Evolutionary conservation across 2,113 vertebrate species (phyloP), one percentile per base, ranked within the genome.

Genomic region (Genyomyrus donnyi): DNA sequence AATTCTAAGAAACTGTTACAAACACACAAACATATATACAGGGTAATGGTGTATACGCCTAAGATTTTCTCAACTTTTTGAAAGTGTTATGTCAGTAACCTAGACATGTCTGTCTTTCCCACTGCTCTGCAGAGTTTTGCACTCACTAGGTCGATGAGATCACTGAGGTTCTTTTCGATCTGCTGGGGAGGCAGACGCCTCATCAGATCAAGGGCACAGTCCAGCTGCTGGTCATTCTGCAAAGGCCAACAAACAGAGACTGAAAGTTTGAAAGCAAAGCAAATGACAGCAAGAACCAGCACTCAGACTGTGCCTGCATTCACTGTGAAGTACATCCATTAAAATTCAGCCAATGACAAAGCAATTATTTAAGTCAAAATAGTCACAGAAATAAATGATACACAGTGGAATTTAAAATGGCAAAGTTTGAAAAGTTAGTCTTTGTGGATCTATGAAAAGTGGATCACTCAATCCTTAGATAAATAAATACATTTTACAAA

Each of bases 161-260:
- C 98, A 10, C 98, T 99, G 95, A 99, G 98, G 96, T 99, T 99
- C 92, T 99, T 99, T 96, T 99, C 98, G 5, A 99, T 99, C 94
- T 99, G 98, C 95, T 99, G 98, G 0, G 98, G 98, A 95, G 98
- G 98, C 96, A 99, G 96, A 92, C 98, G 98, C 97, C 98, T 98
- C 98, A 99, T 99, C 94, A 99, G 96, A 94, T 99, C 98, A 96
- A 99, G 98, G 95, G 98, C 98, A 97, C 98, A 99, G 94, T 99
- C 98, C 93, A 99, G 96, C 96, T 99, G 98, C 94, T 98, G 97
- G 91, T 99, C 98, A 95, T 96, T 99, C 98, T 99, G 92, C 3
- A 62, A 85, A 21, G n/a, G 93, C 91, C 93, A 1, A 92, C 10
- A 90, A n/a, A 93, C 87, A 93, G 45, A 91, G 15, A 70, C 90